These are phyloP conservation scores for Gymnothorax reevesii DNA, from an alignment of 2,797 vertebrate species.

Conservation along the genomic window DNA sequence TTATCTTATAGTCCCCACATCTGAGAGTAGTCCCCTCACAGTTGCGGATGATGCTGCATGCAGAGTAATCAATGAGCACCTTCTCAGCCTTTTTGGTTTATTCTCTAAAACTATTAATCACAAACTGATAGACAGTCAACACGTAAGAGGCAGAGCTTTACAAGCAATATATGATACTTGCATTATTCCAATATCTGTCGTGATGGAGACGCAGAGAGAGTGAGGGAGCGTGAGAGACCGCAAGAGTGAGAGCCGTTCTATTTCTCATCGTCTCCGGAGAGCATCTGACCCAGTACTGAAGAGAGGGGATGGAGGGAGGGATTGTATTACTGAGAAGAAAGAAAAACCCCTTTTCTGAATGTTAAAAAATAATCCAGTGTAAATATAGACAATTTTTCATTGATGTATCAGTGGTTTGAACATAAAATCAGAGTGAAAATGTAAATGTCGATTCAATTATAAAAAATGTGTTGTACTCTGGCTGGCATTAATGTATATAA, in stretches of 20 bases:
- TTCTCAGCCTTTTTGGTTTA: constrained; percentile 62
- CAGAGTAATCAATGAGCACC: constrained; percentile 55
- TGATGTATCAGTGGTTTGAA: background rate
- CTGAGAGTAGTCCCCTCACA: no score
- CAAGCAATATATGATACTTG: background rate
- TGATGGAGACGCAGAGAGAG: constrained; percentile 34
- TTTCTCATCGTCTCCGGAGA: constrained; percentile 55
- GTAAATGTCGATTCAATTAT: background rate
- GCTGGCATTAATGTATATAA: no score
- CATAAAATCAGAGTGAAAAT: background rate
- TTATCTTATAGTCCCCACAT: no score
- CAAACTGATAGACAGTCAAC: constrained; percentile 44
- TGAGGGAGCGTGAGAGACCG: constrained; percentile 50
- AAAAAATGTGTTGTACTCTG: no score
- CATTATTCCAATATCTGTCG: background rate
- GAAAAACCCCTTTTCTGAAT: constrained; percentile 54
- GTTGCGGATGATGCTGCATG: no score
- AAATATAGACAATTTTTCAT: background rate
- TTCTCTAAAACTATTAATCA: constrained; percentile 62
- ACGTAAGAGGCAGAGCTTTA: constrained; percentile 23
- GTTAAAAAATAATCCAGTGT: constrained; percentile 73
- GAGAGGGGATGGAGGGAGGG: constrained; percentile 21
- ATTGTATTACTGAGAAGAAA: constrained; percentile 22
- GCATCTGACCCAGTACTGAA: constrained; percentile 52
- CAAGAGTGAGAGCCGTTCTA: constrained; percentile 61